These are phyloP conservation scores for Bradypodion pumilum DNA, from an alignment of 2,797 vertebrate genomes.

Conservation along the genomic window DNA sequence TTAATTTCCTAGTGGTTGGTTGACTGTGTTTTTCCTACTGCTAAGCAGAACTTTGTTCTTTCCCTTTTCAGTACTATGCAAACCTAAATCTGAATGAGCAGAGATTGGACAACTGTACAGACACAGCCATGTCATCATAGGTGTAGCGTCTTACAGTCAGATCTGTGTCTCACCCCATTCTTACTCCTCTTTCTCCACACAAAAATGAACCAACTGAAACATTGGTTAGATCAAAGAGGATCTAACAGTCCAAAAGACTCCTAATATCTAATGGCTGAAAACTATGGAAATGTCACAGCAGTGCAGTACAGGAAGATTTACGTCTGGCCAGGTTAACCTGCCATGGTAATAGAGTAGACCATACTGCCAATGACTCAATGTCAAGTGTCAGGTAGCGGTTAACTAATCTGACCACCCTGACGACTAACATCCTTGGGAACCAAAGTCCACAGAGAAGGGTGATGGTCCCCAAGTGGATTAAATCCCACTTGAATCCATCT, in stretches of 20 bases:
- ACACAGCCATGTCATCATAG: no score
- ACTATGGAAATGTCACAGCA: background rate
- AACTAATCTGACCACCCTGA: no score
- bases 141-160: background rate
- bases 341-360: no score
- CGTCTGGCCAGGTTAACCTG: no score
- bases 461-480: no score
- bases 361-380: no score
- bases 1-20: background rate
- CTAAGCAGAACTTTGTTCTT: background rate
- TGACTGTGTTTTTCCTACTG: background rate
- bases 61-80: background rate
- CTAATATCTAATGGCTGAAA: background rate
- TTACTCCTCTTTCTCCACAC: background rate
- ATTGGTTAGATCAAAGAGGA: background rate
- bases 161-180: background rate
- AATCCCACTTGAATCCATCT: no score
- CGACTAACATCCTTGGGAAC: no score
- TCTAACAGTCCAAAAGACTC: background rate
- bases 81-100: background rate
- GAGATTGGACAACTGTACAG: background rate
- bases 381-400: no score
- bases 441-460: no score
- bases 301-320: background rate
- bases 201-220: background rate